These are phyloP conservation scores for Notodonta ziczac DNA, from an alignment of 2,888 invertebrate species.

Conservation along the genomic window DNA sequence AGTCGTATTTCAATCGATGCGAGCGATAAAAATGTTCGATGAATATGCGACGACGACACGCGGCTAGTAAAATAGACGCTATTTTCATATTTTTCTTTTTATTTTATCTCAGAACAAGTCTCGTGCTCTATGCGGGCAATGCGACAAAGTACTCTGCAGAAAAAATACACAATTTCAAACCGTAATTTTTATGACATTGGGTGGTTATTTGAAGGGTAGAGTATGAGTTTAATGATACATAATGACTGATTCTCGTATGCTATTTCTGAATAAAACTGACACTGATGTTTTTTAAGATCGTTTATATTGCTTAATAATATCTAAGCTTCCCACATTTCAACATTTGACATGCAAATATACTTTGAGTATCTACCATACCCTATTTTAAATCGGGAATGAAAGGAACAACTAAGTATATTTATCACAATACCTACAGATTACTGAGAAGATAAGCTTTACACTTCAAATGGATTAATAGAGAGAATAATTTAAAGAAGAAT, in stretches of 20 bases:
- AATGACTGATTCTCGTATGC: slow-evolving; percentile 42
- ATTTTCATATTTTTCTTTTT: slow-evolving; percentile 52
- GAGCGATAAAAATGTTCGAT: slow-evolving; percentile 25
- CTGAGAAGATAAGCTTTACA: too few species aligned
- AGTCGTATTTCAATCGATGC: slow-evolving; percentile 31
- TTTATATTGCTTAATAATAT: too few species aligned
- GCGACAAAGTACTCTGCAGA: slow-evolving; percentile 37
- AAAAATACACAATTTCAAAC: neutral
- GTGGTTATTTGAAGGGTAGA: neutral
- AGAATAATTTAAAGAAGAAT: too few species aligned
- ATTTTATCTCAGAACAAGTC: slow-evolving; percentile 61
- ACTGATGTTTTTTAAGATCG: neutral
- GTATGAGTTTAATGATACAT: slow-evolving; percentile 34
- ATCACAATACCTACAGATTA: too few species aligned
- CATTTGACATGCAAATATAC: too few species aligned
- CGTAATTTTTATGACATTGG: neutral
- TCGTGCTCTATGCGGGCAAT: slow-evolving; percentile 64
- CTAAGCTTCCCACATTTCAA: too few species aligned
- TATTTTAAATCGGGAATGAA: too few species aligned
- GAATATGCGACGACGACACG: slow-evolving; percentile 60
- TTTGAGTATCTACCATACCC: too few species aligned
- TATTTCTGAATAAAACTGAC: neutral
- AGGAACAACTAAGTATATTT: too few species aligned
- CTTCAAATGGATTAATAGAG: too few species aligned
- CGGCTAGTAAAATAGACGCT: slow-evolving; percentile 50